Evolutionary conservation across 2,113 vertebrate genomes (phyloP).

Genomic region (Copsychus sechellarum): DNA sequence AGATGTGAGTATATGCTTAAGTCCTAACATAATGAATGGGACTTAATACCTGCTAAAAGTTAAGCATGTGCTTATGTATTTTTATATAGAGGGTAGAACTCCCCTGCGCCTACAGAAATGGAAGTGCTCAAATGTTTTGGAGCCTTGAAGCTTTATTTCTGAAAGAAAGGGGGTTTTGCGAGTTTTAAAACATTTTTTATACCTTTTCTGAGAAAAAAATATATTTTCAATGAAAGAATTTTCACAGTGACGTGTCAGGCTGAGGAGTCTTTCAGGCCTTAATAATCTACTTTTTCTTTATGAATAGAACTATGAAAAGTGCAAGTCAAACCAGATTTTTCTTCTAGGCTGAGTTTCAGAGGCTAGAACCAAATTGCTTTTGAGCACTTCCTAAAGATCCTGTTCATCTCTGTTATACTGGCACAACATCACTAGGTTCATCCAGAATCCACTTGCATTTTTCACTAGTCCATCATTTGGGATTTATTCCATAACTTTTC

Average conservation of each 20-base stretch:
- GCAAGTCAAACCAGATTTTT: neutral
- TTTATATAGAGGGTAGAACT: neutral
- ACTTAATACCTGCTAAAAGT: slow-evolving; percentile 62
- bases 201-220: neutral
- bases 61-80: slow-evolving; percentile 18
- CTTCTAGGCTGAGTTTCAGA: neutral
- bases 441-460: neutral
- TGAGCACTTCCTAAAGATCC: neutral
- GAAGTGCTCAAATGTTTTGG: neutral
- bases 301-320: neutral
- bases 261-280: neutral
- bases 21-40: neutral
- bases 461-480: neutral
- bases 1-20: neutral
- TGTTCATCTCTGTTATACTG: neutral
- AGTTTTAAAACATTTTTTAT: neutral
- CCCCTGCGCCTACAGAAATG: neutral
- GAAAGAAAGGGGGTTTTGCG: neutral
- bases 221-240: neutral
- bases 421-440: neutral
- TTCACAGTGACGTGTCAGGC: neutral
- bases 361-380: neutral
- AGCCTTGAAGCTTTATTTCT: neutral
- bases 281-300: neutral
- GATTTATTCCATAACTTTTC: neutral